A percentile compares a stretch with the other conserved stretches of the same genome.
phyloP scores from a whole-genome alignment of 2,888 invertebrate species.

The Cremastinae sp. region DNA sequence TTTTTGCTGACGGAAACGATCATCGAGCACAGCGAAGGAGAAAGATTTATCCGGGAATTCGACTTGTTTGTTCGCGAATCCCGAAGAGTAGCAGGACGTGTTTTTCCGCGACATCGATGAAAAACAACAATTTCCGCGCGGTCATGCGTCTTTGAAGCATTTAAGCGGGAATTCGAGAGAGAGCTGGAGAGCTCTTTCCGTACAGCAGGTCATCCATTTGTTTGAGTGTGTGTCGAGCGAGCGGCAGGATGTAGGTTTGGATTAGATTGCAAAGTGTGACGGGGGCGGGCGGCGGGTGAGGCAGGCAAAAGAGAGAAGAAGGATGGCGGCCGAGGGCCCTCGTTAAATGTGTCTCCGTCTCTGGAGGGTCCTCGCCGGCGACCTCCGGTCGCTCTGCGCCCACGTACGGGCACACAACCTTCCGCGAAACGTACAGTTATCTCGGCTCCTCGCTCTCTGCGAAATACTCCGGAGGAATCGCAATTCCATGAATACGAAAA shows the following conservation, averaged over 20 bases:
- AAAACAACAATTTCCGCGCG: too few relatives aligned
- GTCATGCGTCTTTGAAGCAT: too few relatives aligned
- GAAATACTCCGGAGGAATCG: constrained; percentile 72
- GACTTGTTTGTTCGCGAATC: too few relatives aligned
- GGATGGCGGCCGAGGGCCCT: constrained; percentile 63
- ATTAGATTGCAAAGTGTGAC: constrained; percentile 35
- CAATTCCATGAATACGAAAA: constrained; percentile 78
- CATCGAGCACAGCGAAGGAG: too few relatives aligned
- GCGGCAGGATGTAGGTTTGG: constrained; percentile 18
- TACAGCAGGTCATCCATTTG: not conserved
- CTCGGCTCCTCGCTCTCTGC: constrained; percentile 28
- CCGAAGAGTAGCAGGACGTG: too few relatives aligned
- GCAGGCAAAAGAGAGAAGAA: constrained; percentile 41
- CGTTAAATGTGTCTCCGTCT: constrained; percentile 76
- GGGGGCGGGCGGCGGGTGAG: too few relatives aligned
- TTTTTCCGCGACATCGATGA: too few relatives aligned
- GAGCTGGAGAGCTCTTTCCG: not conserved
- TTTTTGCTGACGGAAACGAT: too few relatives aligned
- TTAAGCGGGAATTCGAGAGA: too few relatives aligned
- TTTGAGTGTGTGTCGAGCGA: not conserved
- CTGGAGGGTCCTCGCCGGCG: constrained; percentile 66
- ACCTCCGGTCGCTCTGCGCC: constrained; percentile 53
- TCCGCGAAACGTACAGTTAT: constrained; percentile 2
- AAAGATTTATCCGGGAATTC: too few relatives aligned
- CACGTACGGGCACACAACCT: constrained; percentile 5